Conservation (phyloP, 2,797 vertebrate species). For the Micrastur ruficollis region DNA sequence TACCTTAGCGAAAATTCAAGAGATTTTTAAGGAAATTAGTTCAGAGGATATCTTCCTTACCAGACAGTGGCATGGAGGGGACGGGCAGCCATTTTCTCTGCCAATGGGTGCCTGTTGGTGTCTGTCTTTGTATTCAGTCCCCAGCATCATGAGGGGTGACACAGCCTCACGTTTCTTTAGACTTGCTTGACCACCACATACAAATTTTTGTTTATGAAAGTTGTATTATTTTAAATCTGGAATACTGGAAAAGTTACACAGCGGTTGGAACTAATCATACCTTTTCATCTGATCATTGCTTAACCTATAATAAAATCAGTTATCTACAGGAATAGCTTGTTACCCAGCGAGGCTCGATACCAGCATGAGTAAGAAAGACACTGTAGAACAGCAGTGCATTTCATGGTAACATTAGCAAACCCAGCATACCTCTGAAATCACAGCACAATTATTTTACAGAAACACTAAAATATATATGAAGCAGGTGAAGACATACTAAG, state of each 20-base stretch:
- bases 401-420: neutral
- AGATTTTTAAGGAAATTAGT: neutral
- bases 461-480: neutral
- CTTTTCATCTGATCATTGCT: neutral
- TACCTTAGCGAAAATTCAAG: neutral
- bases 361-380: neutral
- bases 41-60: neutral
- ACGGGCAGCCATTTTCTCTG: neutral
- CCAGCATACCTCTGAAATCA: neutral
- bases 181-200: neutral
- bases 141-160: rapidly evolving
- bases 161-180: neutral
- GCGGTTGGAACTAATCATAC: rapidly evolving
- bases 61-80: neutral
- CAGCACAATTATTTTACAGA: neutral
- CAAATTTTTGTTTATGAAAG: neutral
- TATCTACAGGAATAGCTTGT: neutral
- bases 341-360: rapidly evolving
- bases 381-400: neutral
- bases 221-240: neutral
- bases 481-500: neutral
- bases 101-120: neutral
- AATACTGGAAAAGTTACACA: neutral
- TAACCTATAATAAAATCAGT: neutral
- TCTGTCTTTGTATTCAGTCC: neutral